phyloP scores from a whole-genome alignment of 2,888 invertebrate species.

The Drosophila colorata region DNA sequence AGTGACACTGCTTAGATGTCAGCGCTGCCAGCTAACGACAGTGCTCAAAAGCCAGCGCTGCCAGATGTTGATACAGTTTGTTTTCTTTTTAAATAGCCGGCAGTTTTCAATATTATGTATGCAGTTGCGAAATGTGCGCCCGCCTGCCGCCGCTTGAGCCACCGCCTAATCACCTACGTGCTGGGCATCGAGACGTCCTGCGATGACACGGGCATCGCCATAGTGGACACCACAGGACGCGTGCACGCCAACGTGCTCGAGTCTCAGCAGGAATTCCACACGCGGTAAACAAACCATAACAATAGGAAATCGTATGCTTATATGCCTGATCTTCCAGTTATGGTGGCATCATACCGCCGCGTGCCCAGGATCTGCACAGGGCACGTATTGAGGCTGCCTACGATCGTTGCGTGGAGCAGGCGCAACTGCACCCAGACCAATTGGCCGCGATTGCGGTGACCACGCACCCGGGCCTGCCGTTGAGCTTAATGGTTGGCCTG shows the following conservation, averaged over 20 bases:
- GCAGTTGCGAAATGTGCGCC: slow-evolving; percentile 14
- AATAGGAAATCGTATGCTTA: neutral
- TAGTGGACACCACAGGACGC: slow-evolving; percentile 89
- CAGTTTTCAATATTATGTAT: slow-evolving; percentile 42
- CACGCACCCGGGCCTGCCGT: slow-evolving; percentile 90
- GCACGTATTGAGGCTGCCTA: slow-evolving; percentile 91
- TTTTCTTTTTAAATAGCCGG: slow-evolving; percentile 37
- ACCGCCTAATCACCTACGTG: slow-evolving; percentile 84
- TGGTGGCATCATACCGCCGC: slow-evolving; percentile 93
- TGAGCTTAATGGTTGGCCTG: slow-evolving; percentile 92
- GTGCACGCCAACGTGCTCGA: slow-evolving; percentile 92
- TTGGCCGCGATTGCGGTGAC: slow-evolving; percentile 96
- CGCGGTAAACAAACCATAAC: slow-evolving; percentile 86
- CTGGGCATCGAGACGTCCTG: slow-evolving; percentile 99
- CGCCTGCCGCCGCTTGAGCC: neutral
- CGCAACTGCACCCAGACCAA: slow-evolving; percentile 88
- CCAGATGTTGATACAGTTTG: slow-evolving; percentile 16
- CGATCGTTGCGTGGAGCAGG: slow-evolving; percentile 88
- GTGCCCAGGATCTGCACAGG: slow-evolving; percentile 93
- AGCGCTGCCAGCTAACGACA: neutral
- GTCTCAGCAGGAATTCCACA: slow-evolving; percentile 92
- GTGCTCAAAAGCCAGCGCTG: slow-evolving; percentile 4
- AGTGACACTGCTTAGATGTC: neutral
- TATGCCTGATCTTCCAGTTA: slow-evolving; percentile 65
- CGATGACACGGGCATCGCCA: slow-evolving; percentile 97